Conservation (phyloP, 2,113 vertebrate genomes). For the Thomomys bottae region DNA sequence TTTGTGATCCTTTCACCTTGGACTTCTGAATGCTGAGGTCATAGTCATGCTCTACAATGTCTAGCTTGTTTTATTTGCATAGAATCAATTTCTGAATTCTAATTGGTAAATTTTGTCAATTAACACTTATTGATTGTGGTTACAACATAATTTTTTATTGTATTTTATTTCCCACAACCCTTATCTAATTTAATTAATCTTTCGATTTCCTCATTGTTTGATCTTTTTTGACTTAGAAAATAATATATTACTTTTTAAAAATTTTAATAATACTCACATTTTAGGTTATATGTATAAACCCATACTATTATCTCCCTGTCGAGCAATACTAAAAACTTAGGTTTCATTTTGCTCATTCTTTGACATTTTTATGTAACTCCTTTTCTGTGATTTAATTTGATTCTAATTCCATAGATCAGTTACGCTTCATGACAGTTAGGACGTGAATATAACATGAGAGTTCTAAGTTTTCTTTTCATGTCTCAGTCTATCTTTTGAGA, state of each 20-base stretch:
- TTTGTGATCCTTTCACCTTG: neutral
- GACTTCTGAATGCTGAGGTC: neutral
- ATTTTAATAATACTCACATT: neutral
- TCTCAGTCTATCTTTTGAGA: neutral
- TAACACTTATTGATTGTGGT: neutral
- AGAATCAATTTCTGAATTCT: neutral
- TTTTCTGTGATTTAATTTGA: conserved; percentile 18
- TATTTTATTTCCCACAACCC: conserved; percentile 32
- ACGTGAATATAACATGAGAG: neutral
- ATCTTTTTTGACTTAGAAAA: neutral
- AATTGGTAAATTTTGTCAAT: neutral
- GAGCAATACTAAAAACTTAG: neutral
- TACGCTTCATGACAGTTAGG: neutral
- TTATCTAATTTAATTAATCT: neutral
- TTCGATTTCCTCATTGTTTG: neutral
- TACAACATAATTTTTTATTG: neutral
- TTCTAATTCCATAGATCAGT: neutral
- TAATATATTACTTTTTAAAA: neutral
- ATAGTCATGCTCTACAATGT: neutral
- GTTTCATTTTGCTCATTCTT: neutral
- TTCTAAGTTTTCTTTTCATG: neutral
- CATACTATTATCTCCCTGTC: neutral
- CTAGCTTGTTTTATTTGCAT: neutral
- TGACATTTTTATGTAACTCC: neutral
- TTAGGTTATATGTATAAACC: neutral